These are phyloP conservation scores for Erannis defoliaria DNA, from an alignment of 2,888 invertebrate species.

Conservation along the genomic window DNA sequence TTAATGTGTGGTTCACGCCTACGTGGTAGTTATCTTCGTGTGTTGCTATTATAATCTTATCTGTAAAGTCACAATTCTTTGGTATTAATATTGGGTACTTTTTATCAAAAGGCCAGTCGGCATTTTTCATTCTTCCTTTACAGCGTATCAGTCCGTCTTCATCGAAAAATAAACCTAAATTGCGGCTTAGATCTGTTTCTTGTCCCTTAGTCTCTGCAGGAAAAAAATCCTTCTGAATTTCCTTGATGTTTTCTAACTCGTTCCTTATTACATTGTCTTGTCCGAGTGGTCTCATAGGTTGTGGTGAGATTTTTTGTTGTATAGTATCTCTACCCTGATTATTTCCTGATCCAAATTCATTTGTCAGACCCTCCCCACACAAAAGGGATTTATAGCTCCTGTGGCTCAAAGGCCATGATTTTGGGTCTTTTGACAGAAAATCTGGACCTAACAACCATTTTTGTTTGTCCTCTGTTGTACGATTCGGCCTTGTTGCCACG, in stretches of 20 bases:
- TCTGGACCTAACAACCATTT: no score
- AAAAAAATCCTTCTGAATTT: slow-evolving; percentile 1
- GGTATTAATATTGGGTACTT: slow-evolving; percentile 11
- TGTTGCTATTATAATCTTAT: neutral
- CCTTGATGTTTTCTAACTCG: slow-evolving; percentile 1
- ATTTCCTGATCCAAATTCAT: no score
- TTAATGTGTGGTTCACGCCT: slow-evolving; percentile 9
- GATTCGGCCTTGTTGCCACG: no score
- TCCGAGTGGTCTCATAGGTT: no score
- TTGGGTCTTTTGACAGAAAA: no score
- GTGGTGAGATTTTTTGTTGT: no score
- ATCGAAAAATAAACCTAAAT: slow-evolving; percentile 7
- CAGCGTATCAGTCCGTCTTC: slow-evolving; percentile 3
- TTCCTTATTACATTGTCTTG: no score
- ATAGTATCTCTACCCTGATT: no score
- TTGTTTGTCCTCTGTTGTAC: no score
- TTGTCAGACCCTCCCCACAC: no score
- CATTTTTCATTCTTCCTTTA: slow-evolving; percentile 3
- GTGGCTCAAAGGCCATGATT: no score
- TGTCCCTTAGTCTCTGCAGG: neutral
- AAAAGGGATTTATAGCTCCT: no score
- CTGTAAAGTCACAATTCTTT: slow-evolving; percentile 6
- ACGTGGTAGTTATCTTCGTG: slow-evolving; percentile 17
- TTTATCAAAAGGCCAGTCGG: slow-evolving; percentile 10
- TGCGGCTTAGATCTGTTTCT: slow-evolving; percentile 2